Base-by-base conservation (phyloP, 1,140 invertebrate genomes). In the Mactra quadrangularis region DNA sequence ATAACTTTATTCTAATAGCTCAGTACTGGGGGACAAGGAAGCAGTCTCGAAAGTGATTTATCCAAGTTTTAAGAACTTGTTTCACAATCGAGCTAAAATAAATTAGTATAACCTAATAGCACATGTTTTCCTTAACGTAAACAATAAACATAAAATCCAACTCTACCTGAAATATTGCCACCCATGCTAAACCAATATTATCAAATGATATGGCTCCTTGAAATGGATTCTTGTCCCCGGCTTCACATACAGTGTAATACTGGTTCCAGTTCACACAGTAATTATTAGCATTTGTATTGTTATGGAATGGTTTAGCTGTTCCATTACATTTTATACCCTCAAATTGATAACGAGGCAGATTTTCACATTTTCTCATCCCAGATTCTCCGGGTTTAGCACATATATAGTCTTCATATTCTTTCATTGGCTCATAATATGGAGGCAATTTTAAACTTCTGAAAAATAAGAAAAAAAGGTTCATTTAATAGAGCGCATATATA, bases 131-230 rank as follows among this genome's bases (percentile, higher is more conserved):
- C n/a, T n/a, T n/a, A n/a, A n/a, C n/a, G n/a, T n/a, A n/a, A n/a
- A n/a, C n/a, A n/a, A n/a, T n/a, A n/a, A n/a, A n/a, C n/a, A n/a
- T n/a, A n/a, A n/a, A n/a, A n/a, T 45, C 22, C 19, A 83, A 52
- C 95, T 95, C 97, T 94, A 99, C 99, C 94, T 99, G 95, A 94
- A 99, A 99, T 93, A 99, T 99, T 79, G 99, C 98, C 70, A 99
- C 98, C 99, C 99, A 99, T 45, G 99, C 99, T 85, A 99, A 95
- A 59, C 98, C 99, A 87, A 99, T 99, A 93, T 99, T 99, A 94
- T 99, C 99, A 94, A 99, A 99, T 19, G 98, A 99, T 89, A 99
- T 99, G 29, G 99, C 99, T 53, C 98, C 98, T 94, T 99, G 97
- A 93, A 99, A 99, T 29, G 99, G 99, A 94, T 99, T 99, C 88